Evolutionary conservation across 2,888 invertebrate species (phyloP), one percentile per base, ranked within the genome.

Genomic region (Drosophila atroscutellata): DNA sequence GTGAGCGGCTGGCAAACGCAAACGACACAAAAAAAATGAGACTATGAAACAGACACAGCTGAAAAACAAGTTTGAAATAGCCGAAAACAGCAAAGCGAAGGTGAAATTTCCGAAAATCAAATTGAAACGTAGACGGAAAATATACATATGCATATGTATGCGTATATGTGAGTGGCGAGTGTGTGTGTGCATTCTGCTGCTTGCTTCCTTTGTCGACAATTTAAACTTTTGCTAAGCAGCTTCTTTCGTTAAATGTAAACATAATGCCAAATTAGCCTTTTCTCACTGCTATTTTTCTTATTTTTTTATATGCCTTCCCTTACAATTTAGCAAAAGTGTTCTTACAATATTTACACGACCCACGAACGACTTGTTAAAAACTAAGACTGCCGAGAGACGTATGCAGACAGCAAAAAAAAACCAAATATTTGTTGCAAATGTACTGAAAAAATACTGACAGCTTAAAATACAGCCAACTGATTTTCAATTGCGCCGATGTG

Each of bases 71-170:
- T 84, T 84, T 84, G 86, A 84, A 83, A 84, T 84, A 84, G 90
- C 84, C 84, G 86, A 84, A 84, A 84, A 90, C 89, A 86, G 89
- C 83, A 90, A 88, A 89, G 89, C 90, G 89, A 84, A 84, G 84
- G 84, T 84, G 84, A 84, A 84, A 84, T 84, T 84, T 84, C 84
- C 84, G 84, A 84, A 84, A 84, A 84, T 90, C 84, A 86, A 84
- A 90, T 89, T 85, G 90, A 90, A 85, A 90, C 84, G 84, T 85
- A 85, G 84, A 85, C 84, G 89, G 89, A 85, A 85, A 90, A 72
- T 83, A 90, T 77, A 80, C 70, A 80, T 77, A 72, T 81, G 72
- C 73, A 88, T 83, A 80, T 89, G 81, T 71, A 82, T 39, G 42
- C 8, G 6, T 39, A 6, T 30, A 9, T 54, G 42, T 42, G 45